These are phyloP conservation scores for Tadarida brasiliensis DNA, from an alignment of 2,797 vertebrate genomes.

Conservation along the genomic window DNA sequence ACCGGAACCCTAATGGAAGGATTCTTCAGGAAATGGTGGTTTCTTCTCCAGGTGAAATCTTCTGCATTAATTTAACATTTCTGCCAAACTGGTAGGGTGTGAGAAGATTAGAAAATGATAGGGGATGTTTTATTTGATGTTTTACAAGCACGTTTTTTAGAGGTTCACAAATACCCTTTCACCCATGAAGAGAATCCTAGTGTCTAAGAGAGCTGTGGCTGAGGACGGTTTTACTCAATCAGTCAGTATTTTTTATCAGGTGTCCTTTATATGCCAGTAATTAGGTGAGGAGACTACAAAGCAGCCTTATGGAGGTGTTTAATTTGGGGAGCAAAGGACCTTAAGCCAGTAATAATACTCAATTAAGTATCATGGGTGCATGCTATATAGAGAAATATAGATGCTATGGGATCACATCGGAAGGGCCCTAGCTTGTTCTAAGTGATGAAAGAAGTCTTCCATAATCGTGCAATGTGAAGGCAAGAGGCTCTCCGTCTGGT, in stretches of 20 bases:
- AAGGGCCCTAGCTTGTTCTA: background rate
- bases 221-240: background rate
- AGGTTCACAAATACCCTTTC: background rate
- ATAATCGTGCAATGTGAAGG: background rate
- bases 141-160: background rate
- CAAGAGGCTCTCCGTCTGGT: background rate
- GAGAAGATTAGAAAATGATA: background rate
- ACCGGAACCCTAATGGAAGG: background rate
- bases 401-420: background rate
- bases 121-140: background rate
- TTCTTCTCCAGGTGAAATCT: constrained; percentile 4
- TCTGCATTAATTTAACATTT: background rate
- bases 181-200: background rate
- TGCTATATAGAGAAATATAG: background rate
- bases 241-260: background rate
- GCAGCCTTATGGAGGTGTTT: background rate
- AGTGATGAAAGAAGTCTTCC: background rate
- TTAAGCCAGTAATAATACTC: background rate
- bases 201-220: background rate
- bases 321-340: background rate
- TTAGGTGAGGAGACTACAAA: background rate
- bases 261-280: background rate
- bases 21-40: background rate
- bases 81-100: background rate
- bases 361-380: background rate